Evolutionary conservation across 2,888 invertebrate species (phyloP), one percentile per base, ranked within the genome.

Genomic region (Troglohyphantes excavatus): DNA sequence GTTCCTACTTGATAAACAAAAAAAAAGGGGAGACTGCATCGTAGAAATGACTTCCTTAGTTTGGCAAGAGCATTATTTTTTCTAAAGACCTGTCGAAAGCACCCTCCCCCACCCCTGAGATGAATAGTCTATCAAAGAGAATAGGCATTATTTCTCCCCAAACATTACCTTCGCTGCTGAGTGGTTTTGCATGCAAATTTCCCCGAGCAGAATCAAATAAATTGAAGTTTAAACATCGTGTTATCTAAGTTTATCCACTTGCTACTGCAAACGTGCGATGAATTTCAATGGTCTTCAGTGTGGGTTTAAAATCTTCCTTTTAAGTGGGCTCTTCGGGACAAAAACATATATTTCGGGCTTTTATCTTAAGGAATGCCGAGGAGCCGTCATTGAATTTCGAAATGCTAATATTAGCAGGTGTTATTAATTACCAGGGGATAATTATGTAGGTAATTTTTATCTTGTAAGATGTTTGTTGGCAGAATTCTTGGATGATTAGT

Each of bases 241-340:
- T 46, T 46, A 46, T 46, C 46, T 46, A 46, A 46, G 46, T 46
- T 46, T 46, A 46, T 46, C 46, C 46, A 46, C 46, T 46, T 46
- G 46, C 17, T 3, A 46, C 13, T 46, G 46, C 17, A 17, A 17
- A 17, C 46, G 17, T 46, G 46, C 46, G 17, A 2, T 7, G 46
- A 46, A 46, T 46, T 46, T 46, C 46, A 17, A 13, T 46, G 46
- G 9, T 17, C 17, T 46, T 17, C 11, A 2, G 13, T 17, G 2
- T 17, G 33, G 13, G 46, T 46, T 46, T 13, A 17, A 46, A 46
- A 46, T 17, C 9, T 17, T 17, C 9, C 46, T 2, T 46, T 46
- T 13, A 9, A 46, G 2, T 13, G 17, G 33, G 33, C 9, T 33
- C 9, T 33, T 6, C 33, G 33, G 3, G 3, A 46, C 3, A 17